Evolutionary conservation across 2,888 invertebrate genomes (phyloP).

Genomic region (Eupithecia subfuscata): DNA sequence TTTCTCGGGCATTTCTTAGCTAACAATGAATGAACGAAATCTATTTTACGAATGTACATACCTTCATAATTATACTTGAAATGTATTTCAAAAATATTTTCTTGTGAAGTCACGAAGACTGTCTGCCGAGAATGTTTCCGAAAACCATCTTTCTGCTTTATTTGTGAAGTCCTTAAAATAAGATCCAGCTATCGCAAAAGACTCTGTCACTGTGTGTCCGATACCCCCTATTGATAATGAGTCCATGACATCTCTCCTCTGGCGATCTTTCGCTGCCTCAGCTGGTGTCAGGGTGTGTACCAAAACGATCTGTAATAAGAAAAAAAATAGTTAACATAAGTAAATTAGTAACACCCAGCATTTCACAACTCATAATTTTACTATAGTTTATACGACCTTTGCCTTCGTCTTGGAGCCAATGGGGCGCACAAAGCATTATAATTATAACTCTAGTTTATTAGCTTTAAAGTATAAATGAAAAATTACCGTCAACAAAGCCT

Average conservation of each 20-base stretch:
- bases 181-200: conserved; percentile 37
- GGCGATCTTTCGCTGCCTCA: conserved; percentile 30
- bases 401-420: neutral
- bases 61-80: neutral
- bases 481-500: too few relatives aligned
- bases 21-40: neutral
- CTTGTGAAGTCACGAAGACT: neutral
- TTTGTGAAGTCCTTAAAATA: conserved; percentile 37
- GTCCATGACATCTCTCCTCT: conserved; percentile 7
- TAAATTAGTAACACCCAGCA: too few relatives aligned
- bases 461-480: neutral
- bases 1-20: too few relatives aligned
- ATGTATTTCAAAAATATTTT: neutral
- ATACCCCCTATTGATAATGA: conserved; percentile 19
- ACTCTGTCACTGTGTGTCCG: conserved; percentile 37
- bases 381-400: too few relatives aligned
- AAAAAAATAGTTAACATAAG: neutral
- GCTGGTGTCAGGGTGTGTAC: conserved; percentile 39
- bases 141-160: conserved; percentile 44
- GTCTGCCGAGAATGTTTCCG: conserved; percentile 30
- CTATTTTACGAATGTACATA: neutral
- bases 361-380: neutral
- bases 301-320: conserved; percentile 39
- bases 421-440: too few relatives aligned
- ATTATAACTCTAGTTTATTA: neutral